Conservation (phyloP, 64 coral and sea anemone species). For the Actinia tenebrosa region DNA sequence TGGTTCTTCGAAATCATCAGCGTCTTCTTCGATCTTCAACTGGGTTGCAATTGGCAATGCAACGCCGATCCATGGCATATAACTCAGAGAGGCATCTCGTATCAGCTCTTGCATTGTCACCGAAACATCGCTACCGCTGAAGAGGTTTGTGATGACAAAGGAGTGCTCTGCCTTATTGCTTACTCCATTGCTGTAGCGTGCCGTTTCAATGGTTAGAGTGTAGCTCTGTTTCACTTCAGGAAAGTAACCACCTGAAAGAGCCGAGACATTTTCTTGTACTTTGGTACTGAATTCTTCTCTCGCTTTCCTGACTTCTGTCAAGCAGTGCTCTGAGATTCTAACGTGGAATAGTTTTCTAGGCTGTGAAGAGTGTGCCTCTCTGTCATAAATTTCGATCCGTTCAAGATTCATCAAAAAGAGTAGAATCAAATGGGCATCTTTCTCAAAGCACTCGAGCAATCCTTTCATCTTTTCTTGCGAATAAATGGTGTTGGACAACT, state of each 20-base stretch:
- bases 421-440: conserved; percentile 64
- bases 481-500: conserved; percentile 76
- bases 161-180: neutral
- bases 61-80: conserved; percentile 57
- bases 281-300: conserved; percentile 39
- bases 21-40: neutral
- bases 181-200: neutral
- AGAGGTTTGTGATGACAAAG: conserved; percentile 53
- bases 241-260: neutral
- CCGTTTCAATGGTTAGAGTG: conserved; percentile 42
- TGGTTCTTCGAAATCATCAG: neutral
- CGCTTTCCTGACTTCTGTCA: conserved; percentile 18
- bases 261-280: neutral
- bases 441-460: conserved; percentile 71
- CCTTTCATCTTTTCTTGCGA: conserved; percentile 56
- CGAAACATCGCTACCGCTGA: conserved; percentile 28
- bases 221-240: conserved; percentile 38
- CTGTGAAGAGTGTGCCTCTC: conserved; percentile 16
- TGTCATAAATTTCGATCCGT: conserved; percentile 52
- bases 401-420: conserved; percentile 79
- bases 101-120: conserved; percentile 31
- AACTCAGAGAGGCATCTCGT: conserved; percentile 52
- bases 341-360: conserved; percentile 50
- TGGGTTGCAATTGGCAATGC: conserved; percentile 24
- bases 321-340: conserved; percentile 14